Evolutionary conservation across 2,113 vertebrate genomes (phyloP).

Genomic region (Lepus americanus): DNA sequence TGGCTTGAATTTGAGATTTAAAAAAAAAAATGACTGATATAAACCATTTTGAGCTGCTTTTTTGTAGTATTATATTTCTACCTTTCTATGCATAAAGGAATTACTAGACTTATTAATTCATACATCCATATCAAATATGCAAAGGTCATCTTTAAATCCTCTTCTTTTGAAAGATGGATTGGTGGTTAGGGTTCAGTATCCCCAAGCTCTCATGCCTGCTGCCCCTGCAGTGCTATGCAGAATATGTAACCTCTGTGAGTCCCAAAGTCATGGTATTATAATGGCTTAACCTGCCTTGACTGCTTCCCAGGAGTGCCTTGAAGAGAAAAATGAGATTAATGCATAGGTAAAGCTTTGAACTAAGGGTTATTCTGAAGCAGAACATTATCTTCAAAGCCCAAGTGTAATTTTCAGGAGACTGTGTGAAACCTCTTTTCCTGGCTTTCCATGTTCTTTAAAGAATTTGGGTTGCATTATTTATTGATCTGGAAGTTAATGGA

Average conservation of each 20-base stretch:
- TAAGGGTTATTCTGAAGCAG: constrained; percentile 3
- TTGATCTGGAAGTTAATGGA: neutral
- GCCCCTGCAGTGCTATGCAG: neutral
- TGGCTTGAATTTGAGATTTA: constrained; percentile 2
- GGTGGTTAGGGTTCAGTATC: neutral
- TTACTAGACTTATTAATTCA: neutral
- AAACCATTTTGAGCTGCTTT: constrained; percentile 58
- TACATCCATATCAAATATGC: neutral
- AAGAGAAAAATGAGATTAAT: neutral
- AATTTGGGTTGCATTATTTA: neutral
- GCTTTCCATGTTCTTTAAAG: neutral
- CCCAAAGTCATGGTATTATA: fast-evolving
- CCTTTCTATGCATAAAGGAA: constrained; percentile 21
- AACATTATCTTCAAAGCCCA: constrained; percentile 9
- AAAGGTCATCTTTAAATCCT: neutral
- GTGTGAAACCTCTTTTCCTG: neutral
- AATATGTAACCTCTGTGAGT: neutral
- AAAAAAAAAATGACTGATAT: neutral
- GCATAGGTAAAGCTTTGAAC: neutral
- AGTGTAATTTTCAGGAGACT: neutral
- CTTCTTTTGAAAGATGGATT: neutral
- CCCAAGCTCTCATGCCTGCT: neutral
- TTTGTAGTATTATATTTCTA: constrained; percentile 44
- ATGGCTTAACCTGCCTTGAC: neutral
- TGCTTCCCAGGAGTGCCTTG: neutral